Evolutionary conservation across 2,113 vertebrate species (phyloP), one percentile per base, ranked within the genome.

Genomic region (Sinocyclocheilus anshuiensis): DNA sequence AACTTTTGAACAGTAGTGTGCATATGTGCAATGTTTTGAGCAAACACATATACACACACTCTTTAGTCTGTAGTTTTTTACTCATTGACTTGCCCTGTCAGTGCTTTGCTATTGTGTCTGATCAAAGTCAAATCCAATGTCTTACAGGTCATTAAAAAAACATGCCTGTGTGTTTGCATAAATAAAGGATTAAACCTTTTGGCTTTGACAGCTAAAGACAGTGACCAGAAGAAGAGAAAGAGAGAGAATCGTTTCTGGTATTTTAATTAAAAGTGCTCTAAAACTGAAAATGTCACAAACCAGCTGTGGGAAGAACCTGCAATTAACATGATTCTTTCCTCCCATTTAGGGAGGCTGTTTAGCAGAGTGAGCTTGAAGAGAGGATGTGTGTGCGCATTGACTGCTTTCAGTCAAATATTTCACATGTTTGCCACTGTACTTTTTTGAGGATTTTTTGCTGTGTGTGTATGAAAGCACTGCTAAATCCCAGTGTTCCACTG

Each of bases 221-320:
- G 18, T 69, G 61, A 78, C 76, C 45, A 22, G 36, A 48, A 57
- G 42, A 24, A 63, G 83, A 57, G 45, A 61, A 24, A 2, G 55
- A 24, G 63, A 55, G 77, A 45, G 6, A 67, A n/a, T 57, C 16
- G 36, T 57, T 48, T 15, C 61, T 86, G 81, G 84, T 87, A 87
- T 89, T 88, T 87, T 90, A 84, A 89, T 86, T 87, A 81, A 86
- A 85, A 89, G 83, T 18, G 48, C 45, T 50, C 42, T 77, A n/a
- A 86, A 90, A 69, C 81, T 75, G n/a, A 84, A 88, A 75, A 75
- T 87, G 48, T 88, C 79, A 61, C 69, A 81, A 77, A 87, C 59
- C 80, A 86, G 89, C 86, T 90, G 87, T 86, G 85, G 39, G 65
- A 77, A 84, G 77, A 86, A 86, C 83, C 85, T 88, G 36, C 72